Base-by-base conservation (phyloP, 2,113 vertebrate genomes). In the Fulica atra region DNA sequence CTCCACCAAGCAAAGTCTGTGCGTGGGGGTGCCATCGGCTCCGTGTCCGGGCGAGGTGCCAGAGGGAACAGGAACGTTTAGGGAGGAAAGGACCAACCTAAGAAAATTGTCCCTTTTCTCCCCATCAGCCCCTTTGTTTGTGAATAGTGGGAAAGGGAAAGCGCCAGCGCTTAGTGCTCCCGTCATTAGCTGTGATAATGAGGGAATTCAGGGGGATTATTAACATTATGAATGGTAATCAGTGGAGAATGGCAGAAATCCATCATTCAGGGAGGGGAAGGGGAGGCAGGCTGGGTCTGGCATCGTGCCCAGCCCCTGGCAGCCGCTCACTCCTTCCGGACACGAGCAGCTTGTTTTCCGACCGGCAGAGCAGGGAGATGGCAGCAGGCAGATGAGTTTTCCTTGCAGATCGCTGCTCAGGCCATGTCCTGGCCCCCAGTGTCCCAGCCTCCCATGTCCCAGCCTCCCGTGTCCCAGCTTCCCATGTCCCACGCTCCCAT, bases 181-280 rank as follows among this genome's bases (percentile, higher is more conserved):
- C 0, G 0, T 79, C 84, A 59, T 91, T 94, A 91, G 42, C 92
- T 46, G 4, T 2, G 54, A 16, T 88, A 94, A 96, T 11, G 65
- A 96, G 93, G 83, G 90, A 92, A 92, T 89, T 90, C 80, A 83
- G 72, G 91, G 86, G 65, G 53, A 53, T 93, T 92, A 93, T 94
- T 92, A 87, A 86, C 46, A 65, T 69, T 35, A 87, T 54, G 72
- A 92, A 84, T 46, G 77, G 72, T 71, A 90, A 95, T 93, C 90
- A 93, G 88, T 2, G 2, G 76, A 25, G 73, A 71, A 69, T 3
- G 66, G 84, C 85, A 70, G 96, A 40, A 92, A 83, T 36, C 35
- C 64, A 63, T 77, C 46, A 20, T 42, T 48, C 14, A 16, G 28
- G 70, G 85, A 79, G 73, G 79, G 79, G 63, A 60, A 54, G 59